Percentiles rank a stretch among this genome's conserved stretches.
Conservation (phyloP, 2,888 invertebrate species). For the Galerucella nymphaeae region DNA sequence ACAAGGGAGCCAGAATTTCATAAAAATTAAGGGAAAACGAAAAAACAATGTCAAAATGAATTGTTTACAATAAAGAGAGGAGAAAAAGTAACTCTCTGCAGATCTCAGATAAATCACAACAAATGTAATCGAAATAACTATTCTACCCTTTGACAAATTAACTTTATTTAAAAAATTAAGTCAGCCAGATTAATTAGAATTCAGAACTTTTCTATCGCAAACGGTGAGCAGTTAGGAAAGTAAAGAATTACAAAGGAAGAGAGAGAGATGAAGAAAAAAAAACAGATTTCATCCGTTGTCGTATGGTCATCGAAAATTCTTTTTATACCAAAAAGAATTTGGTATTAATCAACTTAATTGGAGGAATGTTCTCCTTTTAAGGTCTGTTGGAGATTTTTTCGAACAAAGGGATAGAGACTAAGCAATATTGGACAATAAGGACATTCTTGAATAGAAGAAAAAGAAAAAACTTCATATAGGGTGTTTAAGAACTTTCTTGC, state of each 20-base stretch:
- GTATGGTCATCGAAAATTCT: background rate
- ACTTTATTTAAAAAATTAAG: background rate
- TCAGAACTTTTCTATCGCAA: slow-evolving; percentile 1
- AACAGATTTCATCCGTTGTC: slow-evolving; percentile 2
- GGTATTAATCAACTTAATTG: background rate
- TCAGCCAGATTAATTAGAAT: background rate
- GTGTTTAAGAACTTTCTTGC: no score
- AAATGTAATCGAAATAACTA: background rate
- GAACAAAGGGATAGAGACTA: background rate
- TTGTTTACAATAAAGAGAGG: no score
- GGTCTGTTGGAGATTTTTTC: background rate
- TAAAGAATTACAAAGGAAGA: background rate
- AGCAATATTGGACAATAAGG: no score
- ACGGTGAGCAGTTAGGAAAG: background rate
- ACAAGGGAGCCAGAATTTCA: no score
- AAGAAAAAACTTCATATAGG: no score
- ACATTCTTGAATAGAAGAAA: no score
- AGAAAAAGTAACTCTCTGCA: no score
- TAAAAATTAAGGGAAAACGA: no score
- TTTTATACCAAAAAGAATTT: background rate
- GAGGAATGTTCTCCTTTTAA: background rate
- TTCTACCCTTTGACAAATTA: background rate
- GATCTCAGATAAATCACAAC: background rate
- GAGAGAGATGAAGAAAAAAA: background rate
- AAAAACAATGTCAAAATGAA: no score